A percentile compares a stretch with the other conserved stretches of the same genome.
phyloP scores from a whole-genome alignment of 2,113 vertebrate species.

The Taxidea taxus region DNA sequence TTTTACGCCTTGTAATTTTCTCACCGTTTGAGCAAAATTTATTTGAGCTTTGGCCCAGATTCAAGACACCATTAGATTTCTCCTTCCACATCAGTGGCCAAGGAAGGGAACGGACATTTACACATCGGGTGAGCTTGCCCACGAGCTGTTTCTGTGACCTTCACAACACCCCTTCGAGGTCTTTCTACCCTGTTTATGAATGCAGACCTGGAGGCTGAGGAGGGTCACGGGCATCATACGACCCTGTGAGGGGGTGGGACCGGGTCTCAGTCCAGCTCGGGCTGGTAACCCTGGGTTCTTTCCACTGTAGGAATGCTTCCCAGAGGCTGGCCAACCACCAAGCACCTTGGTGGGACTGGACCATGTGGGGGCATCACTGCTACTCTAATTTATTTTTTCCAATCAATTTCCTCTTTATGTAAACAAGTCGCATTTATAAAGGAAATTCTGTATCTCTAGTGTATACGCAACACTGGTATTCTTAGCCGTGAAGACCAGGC shows the following conservation, averaged over 20 bases:
- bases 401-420: not conserved
- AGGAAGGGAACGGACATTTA: not conserved
- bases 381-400: not conserved
- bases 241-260: fast-evolving
- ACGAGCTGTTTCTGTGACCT: not conserved
- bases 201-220: not conserved
- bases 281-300: not conserved
- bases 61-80: not conserved
- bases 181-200: not conserved
- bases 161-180: fast-evolving
- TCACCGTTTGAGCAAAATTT: not conserved
- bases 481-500: not conserved
- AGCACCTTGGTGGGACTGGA: not conserved
- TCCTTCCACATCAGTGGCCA: not conserved
- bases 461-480: fast-evolving
- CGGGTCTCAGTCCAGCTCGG: not conserved
- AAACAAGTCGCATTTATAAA: not conserved
- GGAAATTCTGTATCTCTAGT: not conserved
- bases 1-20: constrained; percentile 1
- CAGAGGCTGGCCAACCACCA: not conserved
- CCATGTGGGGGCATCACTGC: not conserved
- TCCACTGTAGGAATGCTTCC: fast-evolving
- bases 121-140: fast-evolving
- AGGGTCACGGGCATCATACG: fast-evolving
- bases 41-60: not conserved